Evolutionary conservation across 1,140 invertebrate genomes (phyloP), one percentile per base, ranked within the genome.

Genomic region (Drosophila persimilis): DNA sequence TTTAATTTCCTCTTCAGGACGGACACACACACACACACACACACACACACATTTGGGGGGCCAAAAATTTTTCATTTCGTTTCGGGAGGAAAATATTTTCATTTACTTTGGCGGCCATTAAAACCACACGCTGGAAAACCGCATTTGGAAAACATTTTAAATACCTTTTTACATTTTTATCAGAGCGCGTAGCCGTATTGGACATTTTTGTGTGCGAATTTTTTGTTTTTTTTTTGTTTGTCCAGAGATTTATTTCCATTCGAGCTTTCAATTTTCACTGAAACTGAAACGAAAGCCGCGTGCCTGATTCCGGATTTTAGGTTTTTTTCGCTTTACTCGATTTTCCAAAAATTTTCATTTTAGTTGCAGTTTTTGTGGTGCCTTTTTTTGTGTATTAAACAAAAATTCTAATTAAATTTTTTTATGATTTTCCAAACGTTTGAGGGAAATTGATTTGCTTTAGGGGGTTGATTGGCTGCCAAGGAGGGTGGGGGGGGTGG

Each of bases 91-190:
- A 76, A 73, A 64, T 76, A 83, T 85, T 80, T 84, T 73, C 73
- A 84, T 84, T 80, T 86, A 84, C 80, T 86, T 84, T 85, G 67
- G 47, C 46, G 62, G 15, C 47, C 62, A 59, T 73, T 79, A 46
- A 59, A 67, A 85, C 80, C 80, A 73, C 80, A 39, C 77, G 64
- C 73, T 39, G 35, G 11, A 39, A 39, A 66, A 86, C 80, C 80
- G 48, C 80, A 85, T 86, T 84, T 64, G 71, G 75, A 71, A 85
- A 85, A 85, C 77, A 86, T 85, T 85, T 85, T 77, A 85, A 85
- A 85, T 85, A 86, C 81, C 81, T 85, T 86, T 76, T 85, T 80
- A 80, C 73, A 86, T 85, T 86, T 86, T 86, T 70, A 71, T 47
- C 63, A 85, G 85, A 80, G 75, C 75, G 75, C 31, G 47, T 20